A percentile compares a stretch with the other conserved stretches of the same genome.
These are phyloP conservation scores for Cavia aperea DNA, from an alignment of 2,113 vertebrate species.

Conservation along the genomic window DNA sequence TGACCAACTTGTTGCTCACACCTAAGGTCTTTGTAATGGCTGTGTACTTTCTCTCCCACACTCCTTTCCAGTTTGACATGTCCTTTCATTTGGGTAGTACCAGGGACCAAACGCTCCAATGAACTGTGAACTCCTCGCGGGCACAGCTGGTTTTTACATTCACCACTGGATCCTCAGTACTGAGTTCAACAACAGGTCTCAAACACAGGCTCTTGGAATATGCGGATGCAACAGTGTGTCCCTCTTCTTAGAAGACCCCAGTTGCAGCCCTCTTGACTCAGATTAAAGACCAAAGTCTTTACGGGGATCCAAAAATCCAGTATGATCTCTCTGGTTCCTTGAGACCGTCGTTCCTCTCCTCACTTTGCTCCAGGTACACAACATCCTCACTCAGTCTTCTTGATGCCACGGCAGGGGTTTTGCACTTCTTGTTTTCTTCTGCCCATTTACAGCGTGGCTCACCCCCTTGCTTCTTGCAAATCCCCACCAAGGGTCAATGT, in stretches of 20 bases:
- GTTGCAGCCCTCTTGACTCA: not conserved
- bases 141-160: not conserved
- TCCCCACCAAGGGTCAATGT: not conserved
- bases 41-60: not conserved
- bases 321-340: not conserved
- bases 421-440: not conserved
- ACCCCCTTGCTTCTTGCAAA: not conserved
- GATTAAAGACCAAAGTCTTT: not conserved
- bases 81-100: not conserved
- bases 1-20: not conserved
- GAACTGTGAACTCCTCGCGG: not conserved
- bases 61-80: not conserved
- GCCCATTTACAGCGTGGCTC: accelerated
- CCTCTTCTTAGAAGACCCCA: not conserved
- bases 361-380: accelerated
- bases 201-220: not conserved
- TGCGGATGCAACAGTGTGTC: not conserved
- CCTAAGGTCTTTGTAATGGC: not conserved
- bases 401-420: not conserved
- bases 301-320: no score
- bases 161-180: not conserved
- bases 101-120: not conserved
- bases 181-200: not conserved
- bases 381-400: not conserved
- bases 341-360: not conserved